A percentile compares a stretch with the other conserved stretches of the same genome.
Conservation (phyloP, 2,888 invertebrate genomes). For the Crocallis elinguaria region DNA sequence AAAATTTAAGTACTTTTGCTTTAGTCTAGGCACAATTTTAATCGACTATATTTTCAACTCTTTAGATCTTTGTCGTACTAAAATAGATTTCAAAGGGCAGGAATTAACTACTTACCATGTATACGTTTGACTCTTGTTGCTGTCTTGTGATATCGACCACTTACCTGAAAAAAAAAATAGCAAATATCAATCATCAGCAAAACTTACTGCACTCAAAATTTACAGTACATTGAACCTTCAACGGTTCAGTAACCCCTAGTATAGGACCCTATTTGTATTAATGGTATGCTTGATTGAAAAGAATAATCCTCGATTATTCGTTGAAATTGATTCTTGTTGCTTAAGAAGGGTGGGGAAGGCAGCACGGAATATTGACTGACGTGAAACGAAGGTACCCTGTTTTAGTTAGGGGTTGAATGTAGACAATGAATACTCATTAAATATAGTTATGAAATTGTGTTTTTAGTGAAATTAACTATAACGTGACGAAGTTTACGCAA, state of each 20-base stretch:
- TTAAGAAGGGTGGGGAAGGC: slow-evolving; percentile 20
- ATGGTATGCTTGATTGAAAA: slow-evolving; percentile 64
- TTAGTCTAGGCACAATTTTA: too few species aligned
- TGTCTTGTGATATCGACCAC: slow-evolving; percentile 17
- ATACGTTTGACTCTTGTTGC: too few species aligned
- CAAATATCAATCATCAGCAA: slow-evolving; percentile 3
- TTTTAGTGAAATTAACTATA: too few species aligned
- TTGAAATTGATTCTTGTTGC: slow-evolving; percentile 44
- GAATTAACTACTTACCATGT: too few species aligned
- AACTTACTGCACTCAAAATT: slow-evolving; percentile 4
- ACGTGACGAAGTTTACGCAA: too few species aligned
- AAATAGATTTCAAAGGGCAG: too few species aligned
- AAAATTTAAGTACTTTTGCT: too few species aligned
- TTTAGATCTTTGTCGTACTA: too few species aligned
- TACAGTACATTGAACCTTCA: slow-evolving; percentile 35
- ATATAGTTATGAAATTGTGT: background rate
- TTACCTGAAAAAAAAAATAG: slow-evolving; percentile 49
- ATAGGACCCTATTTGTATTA: slow-evolving; percentile 59
- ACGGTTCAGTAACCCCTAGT: slow-evolving; percentile 47
- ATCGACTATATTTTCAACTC: too few species aligned
- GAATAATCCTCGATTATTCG: slow-evolving; percentile 49
- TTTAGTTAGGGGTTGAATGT: slow-evolving; percentile 13
- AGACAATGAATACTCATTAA: background rate
- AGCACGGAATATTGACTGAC: slow-evolving; percentile 22
- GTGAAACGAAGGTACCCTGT: slow-evolving; percentile 1